Conservation (phyloP, 2,888 invertebrate genomes). For the Capitulum mitella region DNA sequence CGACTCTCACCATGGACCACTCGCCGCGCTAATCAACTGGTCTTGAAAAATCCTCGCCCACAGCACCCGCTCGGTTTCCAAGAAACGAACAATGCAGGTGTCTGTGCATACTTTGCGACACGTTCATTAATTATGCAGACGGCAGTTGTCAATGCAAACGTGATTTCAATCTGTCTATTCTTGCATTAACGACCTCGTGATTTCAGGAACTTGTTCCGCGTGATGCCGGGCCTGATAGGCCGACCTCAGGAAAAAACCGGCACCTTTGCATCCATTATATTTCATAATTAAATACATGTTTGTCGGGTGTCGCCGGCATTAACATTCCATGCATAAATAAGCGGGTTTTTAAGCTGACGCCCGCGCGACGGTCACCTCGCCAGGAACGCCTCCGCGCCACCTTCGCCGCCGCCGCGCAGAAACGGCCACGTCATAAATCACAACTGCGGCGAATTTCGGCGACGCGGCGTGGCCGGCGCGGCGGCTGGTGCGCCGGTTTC, state of each 20-base stretch:
- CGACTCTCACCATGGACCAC: background rate
- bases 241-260: background rate
- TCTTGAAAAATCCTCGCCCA: background rate
- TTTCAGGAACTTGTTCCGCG: background rate
- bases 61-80: background rate
- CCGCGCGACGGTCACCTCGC: background rate
- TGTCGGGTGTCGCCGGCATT: background rate
- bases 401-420: background rate
- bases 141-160: background rate
- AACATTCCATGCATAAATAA: slow-evolving; percentile 2
- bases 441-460: background rate
- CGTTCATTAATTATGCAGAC: background rate
- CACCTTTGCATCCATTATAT: background rate
- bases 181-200: slow-evolving; percentile 6
- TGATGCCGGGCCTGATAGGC: background rate
- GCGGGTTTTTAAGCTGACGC: background rate
- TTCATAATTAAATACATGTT: background rate
- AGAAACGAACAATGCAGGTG: background rate
- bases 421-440: background rate
- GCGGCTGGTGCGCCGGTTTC: background rate
- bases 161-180: background rate
- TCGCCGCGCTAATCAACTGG: background rate
- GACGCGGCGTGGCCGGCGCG: background rate
- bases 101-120: background rate
- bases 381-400: background rate